Conservation (phyloP, 1,140 invertebrate genomes). For the Solen grandis region DNA sequence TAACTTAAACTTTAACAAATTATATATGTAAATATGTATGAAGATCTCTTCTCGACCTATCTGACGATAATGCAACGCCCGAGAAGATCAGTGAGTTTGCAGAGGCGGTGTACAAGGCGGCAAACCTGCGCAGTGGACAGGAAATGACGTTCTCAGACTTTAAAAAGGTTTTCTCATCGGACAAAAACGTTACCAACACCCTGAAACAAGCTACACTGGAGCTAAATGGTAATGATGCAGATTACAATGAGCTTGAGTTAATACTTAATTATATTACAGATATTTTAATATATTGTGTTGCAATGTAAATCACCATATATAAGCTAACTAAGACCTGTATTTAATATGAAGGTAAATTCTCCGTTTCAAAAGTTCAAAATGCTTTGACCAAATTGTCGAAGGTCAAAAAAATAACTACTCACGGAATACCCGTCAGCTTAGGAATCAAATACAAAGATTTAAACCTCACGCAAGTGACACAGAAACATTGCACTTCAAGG, state of each 20-base stretch:
- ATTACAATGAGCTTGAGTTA: background rate
- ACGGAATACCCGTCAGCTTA: too few relatives aligned
- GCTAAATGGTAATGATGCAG: slow-evolving; percentile 27
- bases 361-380: too few relatives aligned
- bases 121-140: slow-evolving; percentile 11
- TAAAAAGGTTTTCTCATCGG: slow-evolving; percentile 37
- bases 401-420: too few relatives aligned
- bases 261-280: background rate
- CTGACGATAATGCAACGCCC: slow-evolving; percentile 26
- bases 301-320: background rate
- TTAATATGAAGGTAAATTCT: too few relatives aligned
- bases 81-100: slow-evolving; percentile 23
- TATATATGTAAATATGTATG: too few relatives aligned
- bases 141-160: slow-evolving; percentile 47
- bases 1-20: too few relatives aligned
- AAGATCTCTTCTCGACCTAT: slow-evolving; percentile 51
- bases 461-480: too few relatives aligned
- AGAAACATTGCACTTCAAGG: too few relatives aligned
- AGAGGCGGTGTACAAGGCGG: slow-evolving; percentile 11
- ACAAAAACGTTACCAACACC: slow-evolving; percentile 5
- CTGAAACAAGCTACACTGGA: slow-evolving; percentile 29
- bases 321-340: background rate
- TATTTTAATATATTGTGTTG: background rate
- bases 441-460: too few relatives aligned
- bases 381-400: too few relatives aligned